Evolutionary conservation across 2,888 invertebrate genomes (phyloP).

Genomic region (Agonopterix alstromeriana): DNA sequence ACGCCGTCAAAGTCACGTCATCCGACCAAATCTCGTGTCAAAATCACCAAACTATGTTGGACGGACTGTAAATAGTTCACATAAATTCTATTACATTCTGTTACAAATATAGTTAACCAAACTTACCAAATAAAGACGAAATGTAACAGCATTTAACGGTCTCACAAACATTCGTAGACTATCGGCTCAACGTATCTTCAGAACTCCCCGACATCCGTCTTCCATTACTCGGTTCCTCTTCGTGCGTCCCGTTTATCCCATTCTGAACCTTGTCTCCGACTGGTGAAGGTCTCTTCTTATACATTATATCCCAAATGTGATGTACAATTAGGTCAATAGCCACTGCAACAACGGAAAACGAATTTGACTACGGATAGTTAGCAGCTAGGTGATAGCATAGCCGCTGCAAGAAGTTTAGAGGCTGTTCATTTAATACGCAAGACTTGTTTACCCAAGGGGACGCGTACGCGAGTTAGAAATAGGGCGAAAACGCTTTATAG

Average conservation of each 20-base stretch:
- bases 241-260: slow-evolving; percentile 52
- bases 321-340: slow-evolving; percentile 99
- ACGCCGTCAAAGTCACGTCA: too few relatives aligned
- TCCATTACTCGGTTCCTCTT: slow-evolving; percentile 45
- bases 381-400: slow-evolving; percentile 75
- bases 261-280: slow-evolving; percentile 33
- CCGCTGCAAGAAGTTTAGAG: slow-evolving; percentile 59
- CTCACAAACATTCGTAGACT: slow-evolving; percentile 21
- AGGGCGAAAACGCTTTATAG: too few relatives aligned
- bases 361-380: slow-evolving; percentile 8
- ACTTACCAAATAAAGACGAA: neutral
- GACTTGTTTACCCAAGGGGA: neutral
- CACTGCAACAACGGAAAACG: slow-evolving; percentile 86
- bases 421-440: neutral
- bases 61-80: too few relatives aligned
- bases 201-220: slow-evolving; percentile 64
- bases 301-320: slow-evolving; percentile 98
- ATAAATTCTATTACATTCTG: neutral
- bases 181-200: slow-evolving; percentile 72
- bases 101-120: slow-evolving; percentile 11
- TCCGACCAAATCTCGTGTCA: too few relatives aligned
- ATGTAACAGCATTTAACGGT: neutral
- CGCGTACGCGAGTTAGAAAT: too few relatives aligned
- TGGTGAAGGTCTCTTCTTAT: slow-evolving; percentile 54
- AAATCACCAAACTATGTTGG: too few relatives aligned